phyloP scores from a whole-genome alignment of 2,797 vertebrate genomes.

The Hipposideros larvatus region DNA sequence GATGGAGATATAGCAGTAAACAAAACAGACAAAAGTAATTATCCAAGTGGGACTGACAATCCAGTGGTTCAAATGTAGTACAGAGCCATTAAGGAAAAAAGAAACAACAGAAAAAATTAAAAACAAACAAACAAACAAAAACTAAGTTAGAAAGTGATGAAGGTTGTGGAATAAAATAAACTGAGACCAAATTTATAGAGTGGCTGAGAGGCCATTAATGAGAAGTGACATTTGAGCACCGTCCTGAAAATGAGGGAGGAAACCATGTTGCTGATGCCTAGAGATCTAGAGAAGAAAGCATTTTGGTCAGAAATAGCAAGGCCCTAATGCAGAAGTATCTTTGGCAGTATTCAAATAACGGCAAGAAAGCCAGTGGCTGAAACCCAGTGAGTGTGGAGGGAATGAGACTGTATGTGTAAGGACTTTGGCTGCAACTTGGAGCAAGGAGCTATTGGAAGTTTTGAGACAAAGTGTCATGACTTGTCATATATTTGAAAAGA shows the following conservation, averaged over 20 bases:
- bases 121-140: not conserved
- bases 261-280: not conserved
- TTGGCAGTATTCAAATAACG: not conserved
- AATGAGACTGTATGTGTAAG: not conserved
- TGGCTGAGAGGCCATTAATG: not conserved
- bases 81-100: not conserved
- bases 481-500: not conserved
- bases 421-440: not conserved
- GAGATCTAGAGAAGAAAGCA: not conserved
- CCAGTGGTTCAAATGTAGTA: not conserved
- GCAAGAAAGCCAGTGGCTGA: not conserved
- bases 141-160: not conserved
- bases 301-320: not conserved
- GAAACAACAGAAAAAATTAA: not conserved
- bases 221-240: not conserved
- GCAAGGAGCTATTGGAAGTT: not conserved
- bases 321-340: not conserved
- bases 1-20: not conserved
- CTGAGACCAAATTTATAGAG: not conserved
- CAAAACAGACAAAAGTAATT: conserved; percentile 31
- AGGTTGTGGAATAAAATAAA: not conserved
- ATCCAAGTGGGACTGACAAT: not conserved
- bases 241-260: not conserved
- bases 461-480: not conserved
- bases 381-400: not conserved